phyloP scores from a whole-genome alignment of 2,113 vertebrate species.

The Petaurus breviceps region DNA sequence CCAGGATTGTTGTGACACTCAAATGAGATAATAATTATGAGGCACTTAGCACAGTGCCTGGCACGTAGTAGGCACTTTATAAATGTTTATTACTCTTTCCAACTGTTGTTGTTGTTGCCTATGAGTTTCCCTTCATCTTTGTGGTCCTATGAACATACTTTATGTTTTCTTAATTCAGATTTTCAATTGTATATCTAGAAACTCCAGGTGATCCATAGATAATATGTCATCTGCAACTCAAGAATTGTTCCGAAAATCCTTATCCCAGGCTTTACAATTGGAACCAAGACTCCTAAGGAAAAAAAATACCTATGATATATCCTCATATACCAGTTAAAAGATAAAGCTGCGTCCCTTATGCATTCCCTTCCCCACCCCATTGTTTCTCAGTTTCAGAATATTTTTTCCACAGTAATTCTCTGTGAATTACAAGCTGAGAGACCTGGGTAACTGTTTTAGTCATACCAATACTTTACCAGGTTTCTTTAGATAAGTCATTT shows the following conservation, averaged over 20 bases:
- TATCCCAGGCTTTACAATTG: not conserved
- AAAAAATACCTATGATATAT: not conserved
- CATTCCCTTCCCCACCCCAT: not conserved
- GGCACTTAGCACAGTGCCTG: not conserved
- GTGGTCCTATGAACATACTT: not conserved
- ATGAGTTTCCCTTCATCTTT: not conserved
- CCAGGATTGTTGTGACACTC: not conserved
- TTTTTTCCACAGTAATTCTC: not conserved
- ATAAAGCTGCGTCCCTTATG: not conserved
- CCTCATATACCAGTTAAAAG: not conserved
- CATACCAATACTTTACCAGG: not conserved
- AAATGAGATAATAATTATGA: not conserved
- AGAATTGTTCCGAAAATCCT: not conserved
- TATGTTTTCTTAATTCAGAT: not conserved
- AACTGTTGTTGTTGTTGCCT: not conserved
- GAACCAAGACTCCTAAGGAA: not conserved
- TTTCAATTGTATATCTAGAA: not conserved
- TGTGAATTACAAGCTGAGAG: not conserved
- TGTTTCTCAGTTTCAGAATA: not conserved
- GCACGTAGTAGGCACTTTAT: not conserved
- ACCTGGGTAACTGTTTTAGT: not conserved
- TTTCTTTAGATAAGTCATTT: not conserved
- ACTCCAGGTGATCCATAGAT: not conserved
- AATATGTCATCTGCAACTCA: not conserved
- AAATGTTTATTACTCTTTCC: too few species aligned